Evolutionary conservation across 1,140 invertebrate genomes (phyloP).

Genomic region (Nephila pilipes): DNA sequence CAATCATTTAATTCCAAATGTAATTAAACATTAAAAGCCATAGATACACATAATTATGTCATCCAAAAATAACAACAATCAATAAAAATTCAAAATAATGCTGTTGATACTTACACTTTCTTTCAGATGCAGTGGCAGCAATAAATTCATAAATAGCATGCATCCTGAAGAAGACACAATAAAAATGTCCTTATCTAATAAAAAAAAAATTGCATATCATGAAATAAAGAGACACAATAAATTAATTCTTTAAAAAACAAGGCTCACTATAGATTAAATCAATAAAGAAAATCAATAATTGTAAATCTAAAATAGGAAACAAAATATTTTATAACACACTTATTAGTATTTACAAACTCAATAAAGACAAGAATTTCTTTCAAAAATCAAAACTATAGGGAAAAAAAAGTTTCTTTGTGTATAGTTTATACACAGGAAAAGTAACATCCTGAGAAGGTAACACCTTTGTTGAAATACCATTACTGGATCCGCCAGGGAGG

Average conservation of each 20-base stretch:
- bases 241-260: background rate
- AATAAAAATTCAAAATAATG: background rate
- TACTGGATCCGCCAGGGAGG: too few species aligned
- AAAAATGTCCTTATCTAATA: slow-evolving; percentile 92
- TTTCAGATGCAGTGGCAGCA: slow-evolving; percentile 88
- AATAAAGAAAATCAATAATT: too few species aligned
- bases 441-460: too few species aligned
- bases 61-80: background rate
- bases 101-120: slow-evolving; percentile 86
- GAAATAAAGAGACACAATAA: background rate
- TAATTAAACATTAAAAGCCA: background rate
- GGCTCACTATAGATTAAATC: too few species aligned
- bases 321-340: too few species aligned
- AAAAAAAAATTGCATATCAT: slow-evolving; percentile 70
- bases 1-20: background rate
- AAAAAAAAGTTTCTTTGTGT: too few species aligned
- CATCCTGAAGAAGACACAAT: slow-evolving; percentile 87
- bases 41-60: background rate
- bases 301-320: too few species aligned
- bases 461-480: too few species aligned
- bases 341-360: too few species aligned
- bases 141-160: slow-evolving; percentile 91
- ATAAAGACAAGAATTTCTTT: too few species aligned
- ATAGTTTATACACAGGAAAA: too few species aligned
- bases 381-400: too few species aligned